These are phyloP conservation scores for Cremastinae sp. DNA, from an alignment of 2,888 invertebrate genomes.

Conservation along the genomic window DNA sequence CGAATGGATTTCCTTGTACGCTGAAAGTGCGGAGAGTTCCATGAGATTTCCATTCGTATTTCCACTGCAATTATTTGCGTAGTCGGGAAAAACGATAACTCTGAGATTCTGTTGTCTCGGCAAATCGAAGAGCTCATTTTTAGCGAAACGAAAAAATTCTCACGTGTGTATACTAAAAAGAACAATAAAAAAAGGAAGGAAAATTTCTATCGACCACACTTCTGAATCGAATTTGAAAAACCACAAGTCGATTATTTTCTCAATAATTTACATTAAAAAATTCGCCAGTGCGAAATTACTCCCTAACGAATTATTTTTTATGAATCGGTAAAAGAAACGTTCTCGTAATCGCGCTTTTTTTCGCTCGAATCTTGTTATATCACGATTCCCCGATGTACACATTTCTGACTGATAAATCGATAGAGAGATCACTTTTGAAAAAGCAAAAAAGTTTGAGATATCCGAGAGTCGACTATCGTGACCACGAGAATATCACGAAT, in stretches of 20 bases:
- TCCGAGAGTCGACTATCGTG: slow-evolving; percentile 40
- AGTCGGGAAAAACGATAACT: slow-evolving; percentile 11
- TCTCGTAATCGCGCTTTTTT: slow-evolving; percentile 1
- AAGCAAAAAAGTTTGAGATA: slow-evolving; percentile 29
- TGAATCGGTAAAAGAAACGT: not conserved
- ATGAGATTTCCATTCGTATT: slow-evolving; percentile 70
- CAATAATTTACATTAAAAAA: too few species aligned
- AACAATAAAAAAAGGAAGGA: not conserved
- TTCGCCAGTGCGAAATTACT: not conserved
- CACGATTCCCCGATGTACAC: slow-evolving; percentile 10
- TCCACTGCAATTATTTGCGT: slow-evolving; percentile 32
- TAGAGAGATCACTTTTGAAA: slow-evolving; percentile 35
- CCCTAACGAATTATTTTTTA: too few species aligned
- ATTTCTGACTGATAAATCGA: slow-evolving; percentile 20
- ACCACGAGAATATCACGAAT: slow-evolving; percentile 39
- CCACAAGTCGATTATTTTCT: not conserved
- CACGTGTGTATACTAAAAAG: not conserved
- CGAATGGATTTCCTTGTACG: slow-evolving; percentile 74
- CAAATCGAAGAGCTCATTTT: slow-evolving; percentile 4
- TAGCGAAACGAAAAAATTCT: slow-evolving; percentile 16
- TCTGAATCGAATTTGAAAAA: not conserved
- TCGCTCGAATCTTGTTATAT: slow-evolving; percentile 7
- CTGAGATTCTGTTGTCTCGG: not conserved
- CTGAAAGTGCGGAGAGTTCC: slow-evolving; percentile 69
- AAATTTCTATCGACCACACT: too few species aligned